Evolutionary conservation across 2,888 invertebrate species (phyloP).

Genomic region (Busseola fusca): DNA sequence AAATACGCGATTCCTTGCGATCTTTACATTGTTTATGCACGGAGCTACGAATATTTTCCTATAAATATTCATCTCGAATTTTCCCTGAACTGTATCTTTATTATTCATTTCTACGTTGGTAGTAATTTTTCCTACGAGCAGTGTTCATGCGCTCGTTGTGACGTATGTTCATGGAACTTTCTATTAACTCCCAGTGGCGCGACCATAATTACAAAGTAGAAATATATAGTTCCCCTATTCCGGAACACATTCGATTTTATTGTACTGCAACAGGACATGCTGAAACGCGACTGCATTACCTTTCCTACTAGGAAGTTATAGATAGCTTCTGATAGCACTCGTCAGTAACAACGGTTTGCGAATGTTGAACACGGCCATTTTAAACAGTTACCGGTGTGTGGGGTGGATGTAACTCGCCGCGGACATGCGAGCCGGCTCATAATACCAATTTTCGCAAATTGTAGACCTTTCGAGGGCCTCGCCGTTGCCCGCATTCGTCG

Average conservation of each 20-base stretch:
- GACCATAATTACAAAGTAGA: conserved; percentile 36
- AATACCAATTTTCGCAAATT: conserved; percentile 66
- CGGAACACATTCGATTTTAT: conserved; percentile 30
- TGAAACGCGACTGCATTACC: conserved; percentile 24
- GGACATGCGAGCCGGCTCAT: conserved; percentile 69
- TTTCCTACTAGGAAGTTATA: conserved; percentile 34
- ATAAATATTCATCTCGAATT: conserved; percentile 4
- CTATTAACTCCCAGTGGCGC: conserved; percentile 23
- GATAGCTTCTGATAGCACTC: conserved; percentile 56
- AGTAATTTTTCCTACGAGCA: conserved; percentile 1
- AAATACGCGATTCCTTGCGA: conserved; percentile 36
- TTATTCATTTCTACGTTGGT: neutral
- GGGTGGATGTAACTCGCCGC: conserved; percentile 60
- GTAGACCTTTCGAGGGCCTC: conserved; percentile 55
- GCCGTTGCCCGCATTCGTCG: conserved; percentile 44
- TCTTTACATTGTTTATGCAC: conserved; percentile 29
- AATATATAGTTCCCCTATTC: conserved; percentile 34
- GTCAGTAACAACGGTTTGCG: conserved; percentile 51
- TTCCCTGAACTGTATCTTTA: conserved; percentile 9
- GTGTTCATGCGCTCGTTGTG: conserved; percentile 12
- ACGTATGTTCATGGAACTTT: conserved; percentile 29
- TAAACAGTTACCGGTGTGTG: conserved; percentile 65
- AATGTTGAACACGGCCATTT: conserved; percentile 70
- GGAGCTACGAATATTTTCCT: conserved; percentile 24
- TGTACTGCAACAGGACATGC: conserved; percentile 30